Conservation (phyloP, 30 jellyfish, hydroid and myxozoan species). For the Chironex yamaguchii region DNA sequence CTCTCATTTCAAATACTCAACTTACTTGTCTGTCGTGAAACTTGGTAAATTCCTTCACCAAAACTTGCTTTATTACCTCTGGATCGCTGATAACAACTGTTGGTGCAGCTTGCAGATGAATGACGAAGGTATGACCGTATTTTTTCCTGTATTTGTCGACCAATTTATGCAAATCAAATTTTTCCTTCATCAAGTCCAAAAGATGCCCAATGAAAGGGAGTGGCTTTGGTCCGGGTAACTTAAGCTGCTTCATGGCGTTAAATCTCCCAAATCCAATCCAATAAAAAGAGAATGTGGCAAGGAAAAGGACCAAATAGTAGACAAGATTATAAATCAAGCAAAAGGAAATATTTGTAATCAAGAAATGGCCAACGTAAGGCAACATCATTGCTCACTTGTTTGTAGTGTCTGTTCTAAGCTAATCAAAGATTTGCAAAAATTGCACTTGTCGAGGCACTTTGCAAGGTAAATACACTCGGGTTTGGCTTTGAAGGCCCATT, state of each 20-base stretch:
- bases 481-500: no score
- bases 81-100: conserved; percentile 46
- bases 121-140: conserved; percentile 51
- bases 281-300: no score
- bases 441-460: no score
- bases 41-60: conserved; percentile 64
- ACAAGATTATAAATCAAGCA: no score
- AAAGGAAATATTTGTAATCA: no score
- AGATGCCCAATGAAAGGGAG: conserved; percentile 49
- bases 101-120: conserved; percentile 26
- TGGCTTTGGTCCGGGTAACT: conserved; percentile 57
- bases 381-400: no score
- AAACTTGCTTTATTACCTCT: conserved; percentile 21
- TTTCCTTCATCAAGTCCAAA: not conserved
- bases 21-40: conserved; percentile 65
- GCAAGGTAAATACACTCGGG: no score
- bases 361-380: no score
- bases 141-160: not conserved
- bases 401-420: no score
- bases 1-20: no score
- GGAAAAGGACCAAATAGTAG: no score
- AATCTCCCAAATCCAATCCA: conserved; percentile 27
- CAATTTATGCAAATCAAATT: not conserved
- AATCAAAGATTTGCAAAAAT: no score
- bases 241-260: conserved; percentile 35